Base-by-base conservation (phyloP, 2,888 invertebrate species). In the Macroteleia sp. region DNA sequence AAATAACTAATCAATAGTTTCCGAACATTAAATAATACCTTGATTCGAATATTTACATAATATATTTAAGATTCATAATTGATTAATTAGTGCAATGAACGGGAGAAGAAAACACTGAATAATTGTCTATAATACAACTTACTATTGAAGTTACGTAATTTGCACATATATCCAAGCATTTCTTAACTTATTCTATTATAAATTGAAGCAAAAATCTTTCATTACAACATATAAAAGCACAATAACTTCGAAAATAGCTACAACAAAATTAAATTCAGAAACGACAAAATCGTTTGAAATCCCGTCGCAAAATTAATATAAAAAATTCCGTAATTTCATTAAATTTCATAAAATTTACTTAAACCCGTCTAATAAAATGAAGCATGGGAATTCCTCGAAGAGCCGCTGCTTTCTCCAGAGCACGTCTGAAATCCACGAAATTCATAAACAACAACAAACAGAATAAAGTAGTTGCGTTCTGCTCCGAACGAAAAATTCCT, bases 391-490 rank as follows among this genome's bases (percentile, higher is more conserved):
- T 62, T 48, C 12, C 12, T 30, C 19, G 48, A 36, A 39, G 48
- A 44, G 20, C 30, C 32, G 41, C 14, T 19, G 9, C 17, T 16
- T 17, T 25, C 36, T 25, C 30, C 19, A 12, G 28, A 2, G 61
- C 14, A 39, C 30, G 36, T 46, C 17, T 36, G 50, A 50, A 50
- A 41, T 62, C 30, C 20, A 20, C 19, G 36, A 50, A 62, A 50
- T 62, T 62, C 48, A 62, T 64, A 61, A 61, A 59, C 34, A 59
- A 57, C 41, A 41, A 59, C 44, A 59, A 59, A 42, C 41, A 42
- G 34, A 59, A 46, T 61, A 61, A 61, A 46, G 42, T 46, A 61
- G 34, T 46, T 30, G 34, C 57, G 42, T 57, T 59, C 16, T 20
- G 41, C 30, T 34, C 32, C 14, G 57, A 17, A 50, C 25, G 56